Evolutionary conservation across 1,140 invertebrate genomes (phyloP).

Genomic region (Procambarus clarkii): DNA sequence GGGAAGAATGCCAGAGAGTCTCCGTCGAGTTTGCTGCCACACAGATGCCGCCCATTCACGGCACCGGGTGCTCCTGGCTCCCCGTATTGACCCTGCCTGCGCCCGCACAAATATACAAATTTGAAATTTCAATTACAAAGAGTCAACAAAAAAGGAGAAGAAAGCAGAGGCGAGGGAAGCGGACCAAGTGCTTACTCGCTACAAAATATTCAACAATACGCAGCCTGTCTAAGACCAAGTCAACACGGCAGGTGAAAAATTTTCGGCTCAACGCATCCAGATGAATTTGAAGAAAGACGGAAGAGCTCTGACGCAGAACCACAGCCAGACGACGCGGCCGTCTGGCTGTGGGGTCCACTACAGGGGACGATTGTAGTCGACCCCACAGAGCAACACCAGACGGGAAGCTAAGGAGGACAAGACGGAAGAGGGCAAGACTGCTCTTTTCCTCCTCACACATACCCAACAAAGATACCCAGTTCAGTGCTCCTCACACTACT

Average conservation of each 20-base stretch:
- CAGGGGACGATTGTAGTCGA: no score
- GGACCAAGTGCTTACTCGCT: constrained; percentile 16
- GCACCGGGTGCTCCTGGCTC: background rate
- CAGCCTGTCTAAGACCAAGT: constrained; percentile 26
- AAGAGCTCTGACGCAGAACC: background rate
- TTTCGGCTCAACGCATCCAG: background rate
- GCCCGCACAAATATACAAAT: constrained; percentile 18
- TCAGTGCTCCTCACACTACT: no score
- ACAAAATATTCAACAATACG: constrained; percentile 41
- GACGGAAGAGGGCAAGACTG: background rate
- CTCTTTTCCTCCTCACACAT: background rate
- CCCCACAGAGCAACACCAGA: background rate
- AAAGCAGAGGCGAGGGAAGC: constrained; percentile 5
- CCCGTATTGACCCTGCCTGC: background rate
- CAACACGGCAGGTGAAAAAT: constrained; percentile 16
- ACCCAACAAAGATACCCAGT: background rate
- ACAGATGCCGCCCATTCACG: background rate
- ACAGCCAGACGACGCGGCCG: background rate
- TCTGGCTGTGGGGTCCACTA: no score
- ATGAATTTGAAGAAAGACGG: background rate
- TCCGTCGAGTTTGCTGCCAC: constrained; percentile 10
- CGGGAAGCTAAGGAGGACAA: background rate
- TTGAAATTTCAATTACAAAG: constrained; percentile 42
- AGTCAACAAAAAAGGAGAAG: constrained; percentile 25
- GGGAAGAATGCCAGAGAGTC: background rate